phyloP scores from a whole-genome alignment of 2,888 invertebrate genomes.

The Phorcus lineatus region DNA sequence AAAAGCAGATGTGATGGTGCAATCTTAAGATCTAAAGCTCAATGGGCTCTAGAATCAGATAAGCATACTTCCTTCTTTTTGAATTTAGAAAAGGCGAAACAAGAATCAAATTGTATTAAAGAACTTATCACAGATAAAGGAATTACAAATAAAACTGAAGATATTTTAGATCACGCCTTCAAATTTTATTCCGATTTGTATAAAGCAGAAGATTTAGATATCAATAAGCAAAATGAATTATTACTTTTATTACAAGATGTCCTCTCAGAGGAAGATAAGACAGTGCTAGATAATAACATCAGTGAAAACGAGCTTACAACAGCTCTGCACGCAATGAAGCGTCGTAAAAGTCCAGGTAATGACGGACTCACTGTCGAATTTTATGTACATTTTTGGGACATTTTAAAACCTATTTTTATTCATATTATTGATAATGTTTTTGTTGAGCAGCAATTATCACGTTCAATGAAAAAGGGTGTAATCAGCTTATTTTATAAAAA shows the following conservation, averaged over 20 bases:
- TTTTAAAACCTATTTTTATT: neutral
- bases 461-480: neutral
- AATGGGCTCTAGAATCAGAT: neutral
- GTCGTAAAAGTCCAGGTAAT: conserved; percentile 8
- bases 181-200: neutral
- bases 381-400: neutral
- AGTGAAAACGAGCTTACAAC: neutral
- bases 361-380: conserved; percentile 7
- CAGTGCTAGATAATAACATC: too few relatives aligned
- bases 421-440: neutral
- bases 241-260: neutral
- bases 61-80: neutral
- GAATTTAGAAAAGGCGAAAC: neutral
- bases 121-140: neutral
- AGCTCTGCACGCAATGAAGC: neutral
- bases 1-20: neutral
- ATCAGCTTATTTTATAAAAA: neutral
- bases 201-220: neutral
- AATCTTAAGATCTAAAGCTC: neutral
- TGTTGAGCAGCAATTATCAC: neutral
- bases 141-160: neutral
- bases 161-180: neutral
- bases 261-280: conserved; percentile 1
- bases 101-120: neutral
- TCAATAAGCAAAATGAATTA: neutral